Percentiles rank a stretch among this genome's conserved stretches.
Evolutionary conservation across 2,113 vertebrate species (phyloP).

Genomic region (Brachirus orientalis): DNA sequence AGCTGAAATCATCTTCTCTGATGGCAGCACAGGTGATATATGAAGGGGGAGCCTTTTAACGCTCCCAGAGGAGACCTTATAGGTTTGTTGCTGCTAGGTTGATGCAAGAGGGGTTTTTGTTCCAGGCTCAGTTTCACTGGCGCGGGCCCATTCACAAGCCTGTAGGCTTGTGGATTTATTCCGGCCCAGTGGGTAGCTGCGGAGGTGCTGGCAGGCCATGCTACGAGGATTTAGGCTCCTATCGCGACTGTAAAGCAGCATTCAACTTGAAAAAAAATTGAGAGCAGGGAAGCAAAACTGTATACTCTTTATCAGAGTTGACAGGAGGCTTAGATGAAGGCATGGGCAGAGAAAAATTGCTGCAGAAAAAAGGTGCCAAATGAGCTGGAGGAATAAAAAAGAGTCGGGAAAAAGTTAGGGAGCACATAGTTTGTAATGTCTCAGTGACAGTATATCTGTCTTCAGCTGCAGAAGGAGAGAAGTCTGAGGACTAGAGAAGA

Average conservation of each 20-base stretch:
- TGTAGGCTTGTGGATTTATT: slow-evolving; percentile 70
- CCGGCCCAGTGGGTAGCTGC: slow-evolving; percentile 63
- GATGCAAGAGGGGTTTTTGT: slow-evolving; percentile 45
- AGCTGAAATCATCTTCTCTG: slow-evolving; percentile 74
- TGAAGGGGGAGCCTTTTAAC: slow-evolving; percentile 48
- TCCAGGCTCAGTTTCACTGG: slow-evolving; percentile 67
- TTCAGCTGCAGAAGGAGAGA: slow-evolving; percentile 16
- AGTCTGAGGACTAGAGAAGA: slow-evolving; percentile 19
- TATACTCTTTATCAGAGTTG: slow-evolving; percentile 57
- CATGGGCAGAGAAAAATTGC: slow-evolving; percentile 26
- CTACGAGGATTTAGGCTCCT: slow-evolving; percentile 60
- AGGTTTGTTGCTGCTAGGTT: slow-evolving; percentile 63
- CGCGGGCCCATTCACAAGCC: slow-evolving; percentile 60
- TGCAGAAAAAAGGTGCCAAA: slow-evolving; percentile 14
- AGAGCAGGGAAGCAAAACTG: slow-evolving; percentile 58
- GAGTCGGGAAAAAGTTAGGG: slow-evolving; percentile 11
- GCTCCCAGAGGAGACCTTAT: slow-evolving; percentile 63
- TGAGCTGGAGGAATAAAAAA: slow-evolving; percentile 20
- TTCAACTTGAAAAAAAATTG: slow-evolving; percentile 44
- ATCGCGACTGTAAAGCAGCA: slow-evolving; percentile 36
- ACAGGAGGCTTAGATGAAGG: slow-evolving; percentile 36
- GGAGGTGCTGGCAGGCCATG: slow-evolving; percentile 39
- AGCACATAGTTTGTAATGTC: slow-evolving; percentile 21
- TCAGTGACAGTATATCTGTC: not conserved
- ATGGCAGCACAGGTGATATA: slow-evolving; percentile 34